Evolutionary conservation across 2,888 invertebrate species (phyloP), one percentile per base, ranked within the genome.

Genomic region (Camponotus fellah): DNA sequence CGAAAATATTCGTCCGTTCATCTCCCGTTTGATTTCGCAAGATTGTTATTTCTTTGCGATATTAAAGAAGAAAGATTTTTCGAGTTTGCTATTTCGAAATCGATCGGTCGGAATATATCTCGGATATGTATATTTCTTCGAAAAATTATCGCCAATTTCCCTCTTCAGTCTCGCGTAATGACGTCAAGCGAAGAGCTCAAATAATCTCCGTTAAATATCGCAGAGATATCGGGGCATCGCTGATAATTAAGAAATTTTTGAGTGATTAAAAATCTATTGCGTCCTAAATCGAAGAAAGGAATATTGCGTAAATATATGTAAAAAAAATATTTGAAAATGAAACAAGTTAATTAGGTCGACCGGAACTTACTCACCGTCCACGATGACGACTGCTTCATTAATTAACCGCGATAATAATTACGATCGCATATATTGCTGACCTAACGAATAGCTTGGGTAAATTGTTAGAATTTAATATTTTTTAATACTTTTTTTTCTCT

Each of bases 321-420:
- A 32, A 26, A 40, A 43, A 65, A 69, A 26, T 58, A 14, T 14
- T 66, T 9, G 5, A 12, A 17, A 49, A 34, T n/a, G 8, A 58
- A 60, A 43, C 8, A 34, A 46, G 34, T 66, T 37, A 66, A 76
- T 76, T 46, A 68, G 14, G 12, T 37, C 43, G 34, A 43, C 56
- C 68, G 56, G 68, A 77, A 77, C 5, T 68, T 26, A 9, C 14
- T 53, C 10, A 8, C 43, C 43, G 8, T 34, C 12, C 21, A n/a
- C 68, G 34, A 71, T 79, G 60, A 71, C 60, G 72, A 62, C 46
- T 72, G 72, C 17, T 60, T 71, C 37, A 80, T 80, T n/a, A 80
- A 80, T 80, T 62, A 80, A 71, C 21, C 32, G n/a, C 26, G 9
- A 32, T 56, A 32, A 79, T 43, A 46, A 71, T 69, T 46, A 46